Percentiles rank a stretch among this genome's conserved stretches.
phyloP scores from a whole-genome alignment of 2,888 invertebrate genomes.

The Drosophila neonasuta region DNA sequence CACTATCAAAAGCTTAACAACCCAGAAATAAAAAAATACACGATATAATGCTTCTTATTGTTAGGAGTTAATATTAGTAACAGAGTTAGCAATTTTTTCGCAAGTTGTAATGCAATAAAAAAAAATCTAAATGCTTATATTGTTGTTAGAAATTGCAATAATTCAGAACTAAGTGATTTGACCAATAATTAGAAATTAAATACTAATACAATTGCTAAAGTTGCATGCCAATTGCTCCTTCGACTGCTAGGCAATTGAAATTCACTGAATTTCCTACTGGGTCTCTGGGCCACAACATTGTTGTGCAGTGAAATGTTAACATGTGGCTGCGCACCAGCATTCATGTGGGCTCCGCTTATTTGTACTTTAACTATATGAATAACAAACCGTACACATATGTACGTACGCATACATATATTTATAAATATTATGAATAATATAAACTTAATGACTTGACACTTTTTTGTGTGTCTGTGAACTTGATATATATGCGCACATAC shows the following conservation, averaged over 20 bases:
- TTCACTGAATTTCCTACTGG: conserved; percentile 31
- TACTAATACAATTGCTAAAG: too few relatives aligned
- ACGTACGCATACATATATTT: background rate
- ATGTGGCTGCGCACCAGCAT: conserved; percentile 37
- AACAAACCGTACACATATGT: background rate
- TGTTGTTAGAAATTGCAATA: too few relatives aligned
- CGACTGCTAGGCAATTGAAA: background rate
- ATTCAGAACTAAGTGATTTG: too few relatives aligned
- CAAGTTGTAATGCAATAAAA: too few relatives aligned
- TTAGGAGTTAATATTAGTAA: too few relatives aligned
- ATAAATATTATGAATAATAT: conserved; percentile 63
- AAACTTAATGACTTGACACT: conserved; percentile 64
- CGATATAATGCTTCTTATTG: too few relatives aligned
- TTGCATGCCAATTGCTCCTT: too few relatives aligned
- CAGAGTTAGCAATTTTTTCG: too few relatives aligned
- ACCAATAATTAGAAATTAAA: too few relatives aligned
- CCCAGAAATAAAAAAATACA: too few relatives aligned
- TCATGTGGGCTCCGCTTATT: conserved; percentile 51
- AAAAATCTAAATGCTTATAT: too few relatives aligned
- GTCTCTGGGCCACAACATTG: conserved; percentile 5
- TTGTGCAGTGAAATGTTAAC: conserved; percentile 40
- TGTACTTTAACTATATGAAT: conserved; percentile 37
- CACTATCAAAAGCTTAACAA: too few relatives aligned
- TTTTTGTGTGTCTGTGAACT: conserved; percentile 28
- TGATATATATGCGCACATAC: conserved; percentile 23